A percentile compares a stretch with the other conserved stretches of the same genome.
These are phyloP conservation scores for Quadroppia sp. DNA, from an alignment of 2,888 invertebrate genomes.

Conservation along the genomic window DNA sequence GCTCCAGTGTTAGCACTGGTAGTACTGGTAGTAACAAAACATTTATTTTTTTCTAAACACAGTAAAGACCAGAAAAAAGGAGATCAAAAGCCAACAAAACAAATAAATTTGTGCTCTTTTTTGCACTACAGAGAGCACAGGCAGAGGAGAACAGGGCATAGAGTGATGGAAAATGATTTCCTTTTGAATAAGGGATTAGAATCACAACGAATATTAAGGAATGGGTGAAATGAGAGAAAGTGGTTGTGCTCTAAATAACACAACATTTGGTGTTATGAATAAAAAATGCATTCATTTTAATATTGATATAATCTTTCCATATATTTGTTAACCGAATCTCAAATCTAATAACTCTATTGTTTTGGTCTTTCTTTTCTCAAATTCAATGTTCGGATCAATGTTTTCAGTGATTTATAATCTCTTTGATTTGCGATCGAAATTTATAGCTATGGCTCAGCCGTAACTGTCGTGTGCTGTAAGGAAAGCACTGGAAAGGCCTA, in stretches of 20 bases:
- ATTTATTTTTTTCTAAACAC: not conserved
- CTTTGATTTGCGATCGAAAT: slow-evolving; percentile 9
- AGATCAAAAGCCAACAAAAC: slow-evolving; percentile 30
- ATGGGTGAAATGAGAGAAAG: not conserved
- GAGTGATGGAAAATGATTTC: slow-evolving; percentile 30
- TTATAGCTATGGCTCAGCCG: not conserved
- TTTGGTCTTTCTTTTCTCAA: not conserved
- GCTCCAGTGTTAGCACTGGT: not conserved
- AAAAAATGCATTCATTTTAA: slow-evolving; percentile 5
- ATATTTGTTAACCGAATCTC: slow-evolving; percentile 7
- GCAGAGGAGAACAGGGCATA: not conserved
- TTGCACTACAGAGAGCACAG: not conserved
- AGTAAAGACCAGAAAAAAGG: not conserved
- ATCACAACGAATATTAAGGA: not conserved
- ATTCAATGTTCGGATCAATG: too few species aligned
- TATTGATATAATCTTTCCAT: not conserved
- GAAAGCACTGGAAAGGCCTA: slow-evolving; percentile 2
- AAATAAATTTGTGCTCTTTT: slow-evolving; percentile 8
- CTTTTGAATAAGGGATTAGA: slow-evolving; percentile 33
- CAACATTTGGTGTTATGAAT: slow-evolving; percentile 18
- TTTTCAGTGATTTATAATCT: slow-evolving; percentile 20
- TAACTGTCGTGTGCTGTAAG: not conserved
- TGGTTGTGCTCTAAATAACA: not conserved
- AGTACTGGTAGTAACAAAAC: not conserved
- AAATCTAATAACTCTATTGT: slow-evolving; percentile 27